Conservation (phyloP, 1,140 invertebrate genomes). For the Epicauta chinensis region DNA sequence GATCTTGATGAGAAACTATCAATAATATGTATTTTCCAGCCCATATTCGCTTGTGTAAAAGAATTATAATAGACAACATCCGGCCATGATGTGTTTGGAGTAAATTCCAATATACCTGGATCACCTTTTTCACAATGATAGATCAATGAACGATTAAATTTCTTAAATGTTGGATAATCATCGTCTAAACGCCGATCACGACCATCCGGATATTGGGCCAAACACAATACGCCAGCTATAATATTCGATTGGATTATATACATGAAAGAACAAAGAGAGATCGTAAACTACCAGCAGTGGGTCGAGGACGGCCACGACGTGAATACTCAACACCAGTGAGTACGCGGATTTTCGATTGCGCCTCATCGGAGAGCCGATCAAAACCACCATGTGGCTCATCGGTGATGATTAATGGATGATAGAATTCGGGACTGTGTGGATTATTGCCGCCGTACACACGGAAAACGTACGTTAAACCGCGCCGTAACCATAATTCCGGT, state of each 20-base stretch:
- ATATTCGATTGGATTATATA: too few relatives aligned
- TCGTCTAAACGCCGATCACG: conserved; percentile 73
- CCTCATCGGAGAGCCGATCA: conserved; percentile 63
- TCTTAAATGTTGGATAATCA: conserved; percentile 70
- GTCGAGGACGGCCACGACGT: conserved; percentile 66
- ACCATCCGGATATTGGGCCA: conserved; percentile 55
- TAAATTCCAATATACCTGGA: conserved; percentile 68
- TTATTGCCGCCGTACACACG: conserved; percentile 81
- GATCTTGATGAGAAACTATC: conserved; percentile 50
- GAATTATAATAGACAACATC: conserved; percentile 92
- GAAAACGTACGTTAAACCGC: conserved; percentile 81
- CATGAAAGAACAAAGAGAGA: too few relatives aligned
- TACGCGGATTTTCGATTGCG: conserved; percentile 67
- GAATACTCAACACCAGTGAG: conserved; percentile 81
- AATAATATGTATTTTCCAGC: conserved; percentile 82
- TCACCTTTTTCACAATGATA: conserved; percentile 63
- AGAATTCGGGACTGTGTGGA: conserved; percentile 77
- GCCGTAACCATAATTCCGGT: conserved; percentile 79
- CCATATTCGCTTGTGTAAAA: conserved; percentile 86
- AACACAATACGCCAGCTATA: conserved; percentile 70
- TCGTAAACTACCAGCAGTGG: conserved; percentile 62
- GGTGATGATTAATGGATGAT: conserved; percentile 91
- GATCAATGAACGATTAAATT: conserved; percentile 70
- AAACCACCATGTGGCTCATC: conserved; percentile 78
- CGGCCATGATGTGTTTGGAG: conserved; percentile 86